Evolutionary conservation across 2,113 vertebrate species (phyloP).

Genomic region (Canis aureus): DNA sequence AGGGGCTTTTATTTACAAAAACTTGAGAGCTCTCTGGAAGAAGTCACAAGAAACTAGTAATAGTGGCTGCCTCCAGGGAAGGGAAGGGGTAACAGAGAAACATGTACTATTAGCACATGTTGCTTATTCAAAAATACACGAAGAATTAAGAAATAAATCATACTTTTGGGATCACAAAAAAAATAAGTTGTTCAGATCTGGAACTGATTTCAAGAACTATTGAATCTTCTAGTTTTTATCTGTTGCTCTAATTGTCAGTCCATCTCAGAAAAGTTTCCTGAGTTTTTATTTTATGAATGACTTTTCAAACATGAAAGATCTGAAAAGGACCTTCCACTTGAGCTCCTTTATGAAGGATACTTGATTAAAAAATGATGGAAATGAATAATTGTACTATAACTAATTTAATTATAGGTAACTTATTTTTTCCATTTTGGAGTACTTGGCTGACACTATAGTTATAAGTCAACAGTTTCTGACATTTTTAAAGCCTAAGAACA

Average conservation of each 20-base stretch:
- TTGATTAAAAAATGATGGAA: conserved; percentile 23
- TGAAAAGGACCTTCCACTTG: conserved; percentile 35
- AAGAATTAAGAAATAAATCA: background rate
- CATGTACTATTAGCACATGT: background rate
- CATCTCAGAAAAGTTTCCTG: conserved; percentile 8
- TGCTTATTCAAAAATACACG: background rate
- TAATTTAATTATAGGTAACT: conserved; percentile 54
- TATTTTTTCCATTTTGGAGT: background rate
- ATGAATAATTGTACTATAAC: conserved; percentile 29
- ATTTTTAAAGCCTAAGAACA: conserved; percentile 21
- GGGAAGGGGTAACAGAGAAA: background rate
- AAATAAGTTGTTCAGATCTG: background rate
- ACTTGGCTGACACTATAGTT: background rate
- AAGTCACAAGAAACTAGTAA: background rate
- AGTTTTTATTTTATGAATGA: conserved; percentile 42
- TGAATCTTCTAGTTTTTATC: conserved; percentile 18
- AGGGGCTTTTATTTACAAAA: background rate
- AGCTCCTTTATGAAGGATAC: background rate
- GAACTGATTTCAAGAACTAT: conserved; percentile 54
- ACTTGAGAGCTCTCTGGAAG: background rate
- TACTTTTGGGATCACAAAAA: background rate
- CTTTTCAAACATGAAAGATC: conserved; percentile 48
- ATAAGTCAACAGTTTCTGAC: background rate
- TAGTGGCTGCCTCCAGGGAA: background rate
- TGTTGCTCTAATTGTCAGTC: background rate